phyloP scores from a whole-genome alignment of 2,113 vertebrate genomes.

The human region DNA sequence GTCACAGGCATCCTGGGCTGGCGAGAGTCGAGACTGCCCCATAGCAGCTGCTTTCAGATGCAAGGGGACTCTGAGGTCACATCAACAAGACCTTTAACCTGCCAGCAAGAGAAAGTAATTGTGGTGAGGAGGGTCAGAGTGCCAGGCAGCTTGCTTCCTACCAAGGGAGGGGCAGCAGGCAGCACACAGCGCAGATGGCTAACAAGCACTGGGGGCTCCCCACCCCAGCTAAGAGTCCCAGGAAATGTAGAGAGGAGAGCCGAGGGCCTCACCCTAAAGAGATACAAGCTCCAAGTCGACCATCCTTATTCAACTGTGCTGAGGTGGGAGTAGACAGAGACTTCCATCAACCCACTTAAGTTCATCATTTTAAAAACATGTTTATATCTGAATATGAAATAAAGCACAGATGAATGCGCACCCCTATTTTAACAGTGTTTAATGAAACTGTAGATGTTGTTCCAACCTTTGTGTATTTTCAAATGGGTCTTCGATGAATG shows the following conservation, averaged over 20 bases:
- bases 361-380: neutral
- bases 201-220: neutral
- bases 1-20: neutral
- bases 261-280: neutral
- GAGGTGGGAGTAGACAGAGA: neutral
- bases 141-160: neutral
- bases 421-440: neutral
- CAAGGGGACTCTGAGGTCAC: neutral
- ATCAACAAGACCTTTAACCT: neutral
- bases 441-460: neutral
- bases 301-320: neutral
- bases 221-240: neutral
- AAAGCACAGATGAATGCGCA: neutral
- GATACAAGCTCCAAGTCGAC: neutral
- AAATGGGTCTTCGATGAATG: neutral
- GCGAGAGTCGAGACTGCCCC: fast-evolving
- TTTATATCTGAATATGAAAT: neutral
- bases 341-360: neutral
- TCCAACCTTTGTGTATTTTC: slow-evolving; percentile 6
- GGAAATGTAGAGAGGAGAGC: neutral
- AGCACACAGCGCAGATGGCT: neutral
- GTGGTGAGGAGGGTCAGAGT: neutral
- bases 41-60: neutral
- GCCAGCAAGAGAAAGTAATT: neutral
- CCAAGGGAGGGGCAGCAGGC: neutral